A percentile compares a stretch with the other conserved stretches of the same genome.
phyloP scores from a whole-genome alignment of 2,113 vertebrate genomes.

The Cepphus grylle region DNA sequence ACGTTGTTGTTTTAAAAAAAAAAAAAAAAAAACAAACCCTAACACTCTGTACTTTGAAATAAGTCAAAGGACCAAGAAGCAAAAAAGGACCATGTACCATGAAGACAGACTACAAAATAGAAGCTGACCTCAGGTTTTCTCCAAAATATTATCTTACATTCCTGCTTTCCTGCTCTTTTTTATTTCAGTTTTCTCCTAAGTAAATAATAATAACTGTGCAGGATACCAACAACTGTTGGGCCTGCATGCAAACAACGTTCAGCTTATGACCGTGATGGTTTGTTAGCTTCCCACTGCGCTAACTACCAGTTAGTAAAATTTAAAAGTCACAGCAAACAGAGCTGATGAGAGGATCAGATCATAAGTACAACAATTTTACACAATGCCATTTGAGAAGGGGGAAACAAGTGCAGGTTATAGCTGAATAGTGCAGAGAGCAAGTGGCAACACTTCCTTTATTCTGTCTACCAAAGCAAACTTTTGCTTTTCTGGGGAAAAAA shows the following conservation, averaged over 20 bases:
- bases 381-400: not conserved
- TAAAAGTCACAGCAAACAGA: not conserved
- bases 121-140: not conserved
- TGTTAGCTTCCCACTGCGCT: conserved; percentile 14
- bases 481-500: not conserved
- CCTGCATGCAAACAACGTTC: not conserved
- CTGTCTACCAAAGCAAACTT: not conserved
- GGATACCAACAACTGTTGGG: not conserved
- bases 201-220: not conserved
- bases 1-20: not conserved
- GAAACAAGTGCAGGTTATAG: not conserved
- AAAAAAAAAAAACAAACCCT: too few relatives aligned
- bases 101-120: not conserved
- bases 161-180: not conserved
- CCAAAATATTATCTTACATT: not conserved
- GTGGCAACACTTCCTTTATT: not conserved
- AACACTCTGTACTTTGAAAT: not conserved
- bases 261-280: not conserved
- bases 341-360: not conserved
- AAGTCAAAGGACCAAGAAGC: not conserved
- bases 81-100: not conserved
- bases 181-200: not conserved
- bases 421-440: not conserved
- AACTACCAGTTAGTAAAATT: conserved; percentile 16
- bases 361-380: not conserved